phyloP scores from a whole-genome alignment of 2,113 vertebrate genomes.

The Xerus inauris region DNA sequence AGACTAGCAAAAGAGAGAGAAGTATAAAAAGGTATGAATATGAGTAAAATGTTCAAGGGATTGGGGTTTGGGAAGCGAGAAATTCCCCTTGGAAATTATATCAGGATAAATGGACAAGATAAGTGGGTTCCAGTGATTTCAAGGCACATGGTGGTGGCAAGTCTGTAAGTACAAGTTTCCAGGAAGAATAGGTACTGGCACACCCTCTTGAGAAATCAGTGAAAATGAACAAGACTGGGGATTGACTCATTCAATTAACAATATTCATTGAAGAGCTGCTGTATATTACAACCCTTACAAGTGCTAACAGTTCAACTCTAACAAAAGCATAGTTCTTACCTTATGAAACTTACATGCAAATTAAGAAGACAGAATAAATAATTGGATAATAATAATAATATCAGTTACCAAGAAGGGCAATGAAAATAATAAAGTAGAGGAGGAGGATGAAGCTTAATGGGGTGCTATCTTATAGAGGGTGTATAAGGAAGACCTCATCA shows the following conservation, averaged over 20 bases:
- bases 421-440: background rate
- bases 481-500: background rate
- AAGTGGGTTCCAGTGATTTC: background rate
- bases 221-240: background rate
- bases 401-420: background rate
- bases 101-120: background rate
- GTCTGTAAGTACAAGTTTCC: background rate
- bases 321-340: background rate
- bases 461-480: background rate
- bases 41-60: background rate
- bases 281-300: background rate
- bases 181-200: background rate
- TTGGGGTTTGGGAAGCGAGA: background rate
- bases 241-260: background rate
- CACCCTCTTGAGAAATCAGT: background rate
- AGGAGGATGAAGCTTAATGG: background rate
- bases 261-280: background rate
- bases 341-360: background rate
- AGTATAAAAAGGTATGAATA: background rate
- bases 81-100: background rate
- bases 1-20: background rate
- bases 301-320: background rate
- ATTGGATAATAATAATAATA: background rate
- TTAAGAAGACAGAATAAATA: background rate
- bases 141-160: background rate